These are phyloP conservation scores for Sebastes baramenuke DNA, from an alignment of 2,797 vertebrate species.

Conservation along the genomic window DNA sequence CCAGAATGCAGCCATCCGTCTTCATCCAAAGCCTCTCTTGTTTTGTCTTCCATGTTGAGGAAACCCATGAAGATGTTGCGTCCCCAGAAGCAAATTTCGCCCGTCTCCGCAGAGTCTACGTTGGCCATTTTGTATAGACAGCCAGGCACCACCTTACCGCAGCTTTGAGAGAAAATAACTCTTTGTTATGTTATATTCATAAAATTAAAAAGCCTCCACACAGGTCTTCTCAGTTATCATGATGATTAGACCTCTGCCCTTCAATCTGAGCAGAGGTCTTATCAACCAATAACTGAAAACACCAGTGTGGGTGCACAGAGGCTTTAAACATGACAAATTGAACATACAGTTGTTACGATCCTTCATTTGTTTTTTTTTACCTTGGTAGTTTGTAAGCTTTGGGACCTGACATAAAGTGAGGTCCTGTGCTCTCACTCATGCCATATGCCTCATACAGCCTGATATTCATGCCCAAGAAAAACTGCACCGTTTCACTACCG, in stretches of 20 bases:
- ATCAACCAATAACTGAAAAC: too few relatives aligned
- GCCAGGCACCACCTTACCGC: slow-evolving; percentile 87
- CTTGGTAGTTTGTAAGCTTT: slow-evolving; percentile 81
- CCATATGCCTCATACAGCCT: slow-evolving; percentile 88
- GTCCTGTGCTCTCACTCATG: slow-evolving; percentile 91
- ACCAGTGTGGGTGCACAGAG: not conserved
- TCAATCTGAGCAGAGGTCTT: too few relatives aligned
- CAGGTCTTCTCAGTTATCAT: not conserved
- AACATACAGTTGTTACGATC: not conserved
- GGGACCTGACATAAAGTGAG: slow-evolving; percentile 88
- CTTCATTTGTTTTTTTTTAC: slow-evolving; percentile 55
- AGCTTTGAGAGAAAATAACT: slow-evolving; percentile 71
- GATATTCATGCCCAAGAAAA: slow-evolving; percentile 90
- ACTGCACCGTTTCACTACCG: slow-evolving; percentile 81
- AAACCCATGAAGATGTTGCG: slow-evolving; percentile 92
- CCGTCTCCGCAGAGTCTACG: slow-evolving; percentile 79
- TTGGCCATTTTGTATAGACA: slow-evolving; percentile 85
- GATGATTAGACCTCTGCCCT: too few relatives aligned
- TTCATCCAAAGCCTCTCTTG: slow-evolving; percentile 83
- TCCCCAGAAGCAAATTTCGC: slow-evolving; percentile 92
- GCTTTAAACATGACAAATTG: not conserved
- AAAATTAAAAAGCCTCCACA: not conserved
- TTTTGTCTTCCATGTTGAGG: slow-evolving; percentile 90
- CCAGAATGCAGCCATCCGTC: slow-evolving; percentile 90
- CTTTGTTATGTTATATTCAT: not conserved